Conservation (phyloP, 37 sponge, comb jelly and placozoan genomes). For the Amphimedon queenslandica region DNA sequence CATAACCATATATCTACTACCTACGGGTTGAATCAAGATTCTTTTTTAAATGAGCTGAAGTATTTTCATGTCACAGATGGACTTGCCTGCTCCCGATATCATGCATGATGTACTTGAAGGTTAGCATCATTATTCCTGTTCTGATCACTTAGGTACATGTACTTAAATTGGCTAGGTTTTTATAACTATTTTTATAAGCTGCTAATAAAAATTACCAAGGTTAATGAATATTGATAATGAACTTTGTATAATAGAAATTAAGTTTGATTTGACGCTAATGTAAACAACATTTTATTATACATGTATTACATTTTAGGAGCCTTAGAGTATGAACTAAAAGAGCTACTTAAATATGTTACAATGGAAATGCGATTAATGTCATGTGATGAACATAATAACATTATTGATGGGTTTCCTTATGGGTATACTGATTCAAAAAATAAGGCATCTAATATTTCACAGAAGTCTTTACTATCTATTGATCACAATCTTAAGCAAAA, state of each 20-base stretch:
- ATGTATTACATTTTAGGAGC: no score
- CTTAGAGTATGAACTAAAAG: background rate
- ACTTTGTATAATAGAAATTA: no score
- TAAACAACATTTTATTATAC: no score
- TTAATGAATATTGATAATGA: no score
- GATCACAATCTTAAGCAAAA: constrained; percentile 28
- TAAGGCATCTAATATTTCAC: background rate
- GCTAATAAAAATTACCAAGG: no score
- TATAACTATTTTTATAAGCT: no score
- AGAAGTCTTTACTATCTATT: background rate
- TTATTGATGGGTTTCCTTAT: background rate
- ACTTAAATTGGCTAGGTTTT: no score
- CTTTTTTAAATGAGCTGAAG: constrained; percentile 28
- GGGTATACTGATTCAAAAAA: background rate
- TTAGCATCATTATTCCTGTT: no score
- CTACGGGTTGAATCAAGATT: constrained; percentile 41
- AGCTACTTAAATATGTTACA: background rate
- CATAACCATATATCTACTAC: constrained; percentile 60
- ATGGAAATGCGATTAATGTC: background rate
- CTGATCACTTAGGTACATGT: no score
- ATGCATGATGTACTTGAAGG: constrained; percentile 78
- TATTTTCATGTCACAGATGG: constrained; percentile 67
- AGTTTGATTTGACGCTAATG: no score
- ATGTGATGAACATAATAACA: background rate
- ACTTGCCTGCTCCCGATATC: constrained; percentile 48